Evolutionary conservation across 2,113 vertebrate species (phyloP), one percentile per base, ranked within the genome.

Genomic region (Leptosomus discolor): DNA sequence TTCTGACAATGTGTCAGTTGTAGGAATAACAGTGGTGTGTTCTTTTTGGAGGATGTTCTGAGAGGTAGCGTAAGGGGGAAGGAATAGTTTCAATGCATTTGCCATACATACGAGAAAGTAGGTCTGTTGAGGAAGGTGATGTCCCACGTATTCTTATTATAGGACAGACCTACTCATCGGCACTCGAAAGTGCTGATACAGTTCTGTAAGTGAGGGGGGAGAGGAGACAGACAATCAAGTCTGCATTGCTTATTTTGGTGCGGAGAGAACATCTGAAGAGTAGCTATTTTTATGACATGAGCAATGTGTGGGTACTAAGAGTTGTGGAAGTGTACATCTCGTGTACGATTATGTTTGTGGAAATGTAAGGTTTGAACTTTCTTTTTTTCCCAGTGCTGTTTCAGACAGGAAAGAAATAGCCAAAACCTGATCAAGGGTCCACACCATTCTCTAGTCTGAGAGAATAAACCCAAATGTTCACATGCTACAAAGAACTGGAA

Each of bases 401-500:
- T 80, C 27, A 94, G n/a, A 37, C 54, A 53, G 61, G 53, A 85
- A 87, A 58, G 61, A 73, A 94, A 64, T 56, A 89, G 29, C 37
- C 18, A 65, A 36, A 69, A 85, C 8, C 48, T 76, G 15, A 56
- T 92, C 32, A 68, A 73, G 65, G 12, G 46, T 75, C 51, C 27
- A 48, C 36, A 17, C 32, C 80, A 30, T 80, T 89, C 37, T 54
- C 77, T 45, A 85, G 48, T 94, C 58, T 91, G 85, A 94, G 54
- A 91, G 57, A 88, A 69, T 63, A 90, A 93, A 88, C 76, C 79
- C 90, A 82, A 91, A 96, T 97, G 54, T 93, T 98, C 89, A 83
- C 80, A 87, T 86, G 88, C 95, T 94, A 70, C 92, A 97, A 95
- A 97, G 94, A 92, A 92, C 91, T 93, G 90, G 88, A 97, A 92